Conservation (phyloP, 2,797 vertebrate species). For the Vireo griseus region DNA sequence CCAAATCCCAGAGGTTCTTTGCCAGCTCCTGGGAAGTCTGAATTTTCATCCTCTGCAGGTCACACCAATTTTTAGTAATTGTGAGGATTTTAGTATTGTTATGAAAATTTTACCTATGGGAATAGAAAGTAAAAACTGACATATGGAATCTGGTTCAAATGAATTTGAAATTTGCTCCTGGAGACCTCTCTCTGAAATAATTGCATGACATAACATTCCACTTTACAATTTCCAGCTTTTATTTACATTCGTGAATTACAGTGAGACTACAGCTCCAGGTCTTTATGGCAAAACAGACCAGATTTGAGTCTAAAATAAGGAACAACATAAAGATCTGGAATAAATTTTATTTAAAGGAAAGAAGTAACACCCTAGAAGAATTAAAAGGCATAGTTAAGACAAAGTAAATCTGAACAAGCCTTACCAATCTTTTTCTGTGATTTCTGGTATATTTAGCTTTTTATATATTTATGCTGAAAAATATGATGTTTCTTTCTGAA, state of each 20-base stretch:
- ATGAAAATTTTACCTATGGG: background rate
- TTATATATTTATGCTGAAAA: background rate
- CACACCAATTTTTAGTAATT: background rate
- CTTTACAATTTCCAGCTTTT: background rate
- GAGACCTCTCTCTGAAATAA: background rate
- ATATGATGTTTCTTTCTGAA: background rate
- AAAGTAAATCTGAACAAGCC: background rate
- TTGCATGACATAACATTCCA: background rate
- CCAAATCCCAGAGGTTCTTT: background rate
- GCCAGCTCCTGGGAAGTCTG: background rate
- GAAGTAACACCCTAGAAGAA: background rate
- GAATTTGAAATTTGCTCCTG: background rate
- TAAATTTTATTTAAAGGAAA: background rate
- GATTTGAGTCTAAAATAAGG: background rate
- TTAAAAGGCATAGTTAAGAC: background rate
- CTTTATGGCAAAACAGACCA: background rate
- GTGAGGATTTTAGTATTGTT: background rate
- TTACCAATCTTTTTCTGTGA: background rate
- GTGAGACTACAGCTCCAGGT: background rate
- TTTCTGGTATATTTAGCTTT: background rate
- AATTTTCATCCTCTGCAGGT: background rate
- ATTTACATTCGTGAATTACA: background rate
- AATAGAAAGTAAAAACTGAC: background rate
- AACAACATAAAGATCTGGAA: background rate
- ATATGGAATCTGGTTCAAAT: background rate